Evolutionary conservation across 2,797 vertebrate species (phyloP).

Genomic region (Furcifer pardalis): DNA sequence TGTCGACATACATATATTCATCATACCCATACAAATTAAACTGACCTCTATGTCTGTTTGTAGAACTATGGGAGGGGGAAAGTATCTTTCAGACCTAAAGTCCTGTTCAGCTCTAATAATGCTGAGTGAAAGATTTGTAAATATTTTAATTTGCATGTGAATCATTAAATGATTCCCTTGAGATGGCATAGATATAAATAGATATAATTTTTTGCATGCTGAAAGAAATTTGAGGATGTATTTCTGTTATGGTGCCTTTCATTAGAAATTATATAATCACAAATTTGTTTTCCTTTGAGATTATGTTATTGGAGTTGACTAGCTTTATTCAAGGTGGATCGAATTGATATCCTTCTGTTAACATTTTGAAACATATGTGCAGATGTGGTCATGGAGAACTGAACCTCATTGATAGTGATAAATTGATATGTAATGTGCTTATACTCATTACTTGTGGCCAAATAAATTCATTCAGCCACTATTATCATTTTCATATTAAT

Average conservation of each 20-base stretch:
- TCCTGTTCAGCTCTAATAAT: conserved; percentile 8
- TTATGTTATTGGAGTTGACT: background rate
- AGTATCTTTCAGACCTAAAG: background rate
- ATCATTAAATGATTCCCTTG: background rate
- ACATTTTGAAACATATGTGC: background rate
- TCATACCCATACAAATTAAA: conserved; percentile 18
- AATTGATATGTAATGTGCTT: background rate
- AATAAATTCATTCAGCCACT: background rate
- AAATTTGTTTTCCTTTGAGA: background rate
- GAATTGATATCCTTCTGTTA: background rate
- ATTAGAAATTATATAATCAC: background rate
- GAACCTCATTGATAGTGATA: background rate
- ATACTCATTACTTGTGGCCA: background rate
- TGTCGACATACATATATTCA: conserved; percentile 26
- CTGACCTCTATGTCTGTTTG: conserved; percentile 17
- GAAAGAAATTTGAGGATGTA: background rate
- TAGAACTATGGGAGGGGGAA: conserved; percentile 32
- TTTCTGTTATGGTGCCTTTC: background rate
- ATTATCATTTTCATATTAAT: background rate
- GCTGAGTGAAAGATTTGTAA: conserved; percentile 1
- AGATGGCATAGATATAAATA: background rate
- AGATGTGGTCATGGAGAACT: background rate
- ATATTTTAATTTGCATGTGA: background rate
- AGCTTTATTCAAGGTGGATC: background rate
- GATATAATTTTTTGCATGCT: background rate